Base-by-base conservation (phyloP, 2,797 vertebrate genomes). In the Parotocinclus haroldoi region DNA sequence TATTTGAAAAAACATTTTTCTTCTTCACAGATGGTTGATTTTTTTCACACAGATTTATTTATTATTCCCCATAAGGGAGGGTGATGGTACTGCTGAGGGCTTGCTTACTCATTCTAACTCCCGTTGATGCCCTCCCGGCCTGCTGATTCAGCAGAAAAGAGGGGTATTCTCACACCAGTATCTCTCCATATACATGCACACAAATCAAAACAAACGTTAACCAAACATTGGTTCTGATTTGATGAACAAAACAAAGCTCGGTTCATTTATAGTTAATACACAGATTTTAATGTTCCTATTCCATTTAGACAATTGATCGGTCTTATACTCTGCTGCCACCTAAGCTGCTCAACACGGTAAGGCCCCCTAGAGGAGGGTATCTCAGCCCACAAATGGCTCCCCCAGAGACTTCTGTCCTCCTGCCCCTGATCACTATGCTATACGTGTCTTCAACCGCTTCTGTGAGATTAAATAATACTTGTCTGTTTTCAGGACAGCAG, bases 131-230 rank as follows among this genome's bases (percentile, higher is more conserved):
- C 46, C 64, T 56, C 63, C 67, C 53, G 38, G 69, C 68, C 59
- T 78, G 72, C 72, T 65, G 59, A 72, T 67, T 79, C 49, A 71
- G 63, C 53, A 75, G 68, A 78, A 78, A 75, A 63, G 68, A 66
- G 67, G 45, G 40, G 70, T 65, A 68, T 75, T 72, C 69, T 73
- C 49, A 76, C 51, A 39, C 36, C n/a, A 51, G 39, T 10, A 63
- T 52, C 3, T 42, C n/a, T 10, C 8, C 14, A 58, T 38, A 40
- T 27, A 7, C n/a, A 14, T 4, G 14, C 37, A 49, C 37, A 38
- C 44, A 50, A 18, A 65, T 58, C 14, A 16, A 16, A 9, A 27
- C 6, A n/a, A 42, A 6, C 1, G n/a, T n/a, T 13, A 40, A 17
- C n/a, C 53, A 49, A 53, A 14, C 18, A 9, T 5, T 14, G 36